A percentile compares a stretch with the other conserved stretches of the same genome.
These are phyloP conservation scores for Paracentrotus lividus DNA, from an alignment of 53 echinoderm and acorn worm genomes.

Conservation along the genomic window DNA sequence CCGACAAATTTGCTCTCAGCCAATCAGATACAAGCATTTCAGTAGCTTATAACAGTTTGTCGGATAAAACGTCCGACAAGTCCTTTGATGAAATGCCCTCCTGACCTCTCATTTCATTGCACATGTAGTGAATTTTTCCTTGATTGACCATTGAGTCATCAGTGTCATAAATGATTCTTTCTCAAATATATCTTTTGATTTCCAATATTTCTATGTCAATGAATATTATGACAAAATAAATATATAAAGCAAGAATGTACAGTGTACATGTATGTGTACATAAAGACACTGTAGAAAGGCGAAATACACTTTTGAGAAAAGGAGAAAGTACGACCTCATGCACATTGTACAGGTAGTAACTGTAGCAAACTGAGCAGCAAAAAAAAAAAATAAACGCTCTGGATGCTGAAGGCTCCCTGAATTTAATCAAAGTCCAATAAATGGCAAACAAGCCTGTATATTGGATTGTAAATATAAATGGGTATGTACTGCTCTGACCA, in stretches of 20 bases:
- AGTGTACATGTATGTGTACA: background rate
- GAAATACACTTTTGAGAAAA: too few species aligned
- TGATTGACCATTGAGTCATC: too few species aligned
- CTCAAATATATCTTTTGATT: background rate
- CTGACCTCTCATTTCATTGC: too few species aligned
- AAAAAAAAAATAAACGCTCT: background rate
- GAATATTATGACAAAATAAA: background rate
- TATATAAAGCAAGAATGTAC: too few species aligned
- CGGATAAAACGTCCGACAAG: too few species aligned
- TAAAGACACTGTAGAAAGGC: background rate
- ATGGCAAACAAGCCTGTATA: conserved; percentile 33
- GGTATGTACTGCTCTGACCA: background rate
- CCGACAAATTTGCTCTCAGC: too few species aligned
- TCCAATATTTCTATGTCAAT: background rate
- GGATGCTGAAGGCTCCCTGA: conserved; percentile 3
- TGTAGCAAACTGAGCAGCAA: background rate
- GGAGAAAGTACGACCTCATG: background rate
- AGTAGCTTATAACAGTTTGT: too few species aligned
- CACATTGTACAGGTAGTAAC: too few species aligned
- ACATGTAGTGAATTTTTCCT: too few species aligned
- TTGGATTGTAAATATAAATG: conserved; percentile 30
- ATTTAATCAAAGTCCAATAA: conserved; percentile 34
- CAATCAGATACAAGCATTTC: too few species aligned
- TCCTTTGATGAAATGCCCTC: too few species aligned
- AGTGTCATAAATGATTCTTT: too few species aligned